A percentile compares a stretch with the other conserved stretches of the same genome.
phyloP scores from a whole-genome alignment of 2,113 vertebrate genomes.

The Bufo bufo region DNA sequence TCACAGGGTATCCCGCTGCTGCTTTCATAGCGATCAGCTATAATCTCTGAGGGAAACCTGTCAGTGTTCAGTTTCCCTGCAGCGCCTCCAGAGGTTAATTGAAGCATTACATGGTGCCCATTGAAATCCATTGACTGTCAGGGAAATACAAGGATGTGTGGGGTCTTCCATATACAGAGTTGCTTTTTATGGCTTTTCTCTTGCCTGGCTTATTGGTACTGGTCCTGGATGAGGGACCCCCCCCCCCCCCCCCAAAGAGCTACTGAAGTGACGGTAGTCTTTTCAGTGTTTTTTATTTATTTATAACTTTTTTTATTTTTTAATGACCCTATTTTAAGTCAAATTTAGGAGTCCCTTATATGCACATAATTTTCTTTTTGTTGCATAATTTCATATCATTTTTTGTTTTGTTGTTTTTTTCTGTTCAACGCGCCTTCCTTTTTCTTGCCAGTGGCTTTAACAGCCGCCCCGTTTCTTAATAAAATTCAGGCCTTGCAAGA shows the following conservation, averaged over 20 bases:
- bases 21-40: not conserved
- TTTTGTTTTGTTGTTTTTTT: not conserved
- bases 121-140: not conserved
- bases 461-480: conserved; percentile 5
- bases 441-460: not conserved
- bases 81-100: not conserved
- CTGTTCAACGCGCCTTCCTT: not conserved
- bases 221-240: not conserved
- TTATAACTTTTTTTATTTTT: not conserved
- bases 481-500: conserved; percentile 18
- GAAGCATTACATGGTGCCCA: not conserved
- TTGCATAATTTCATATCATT: not conserved
- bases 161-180: not conserved
- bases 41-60: not conserved
- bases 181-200: not conserved
- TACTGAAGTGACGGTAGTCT: no score
- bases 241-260: no score
- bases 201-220: not conserved
- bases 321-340: not conserved
- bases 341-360: not conserved
- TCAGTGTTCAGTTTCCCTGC: not conserved
- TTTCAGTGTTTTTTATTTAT: not conserved
- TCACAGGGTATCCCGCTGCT: no score
- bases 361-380: not conserved
- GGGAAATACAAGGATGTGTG: no score